Conservation (phyloP, 2,113 vertebrate species). For the Benitochromis conjunctus region DNA sequence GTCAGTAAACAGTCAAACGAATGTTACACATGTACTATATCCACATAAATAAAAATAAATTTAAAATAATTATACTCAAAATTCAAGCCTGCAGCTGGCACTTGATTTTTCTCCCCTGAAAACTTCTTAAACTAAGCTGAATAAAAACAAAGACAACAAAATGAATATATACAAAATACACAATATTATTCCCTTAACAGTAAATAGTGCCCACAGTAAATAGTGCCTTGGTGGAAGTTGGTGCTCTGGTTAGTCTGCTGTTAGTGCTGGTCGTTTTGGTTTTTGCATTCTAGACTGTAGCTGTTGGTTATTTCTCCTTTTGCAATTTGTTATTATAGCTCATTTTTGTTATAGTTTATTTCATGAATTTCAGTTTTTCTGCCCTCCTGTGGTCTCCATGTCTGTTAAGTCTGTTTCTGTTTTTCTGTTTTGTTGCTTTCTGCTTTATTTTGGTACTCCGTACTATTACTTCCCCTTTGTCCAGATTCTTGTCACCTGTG, state of each 20-base stretch:
- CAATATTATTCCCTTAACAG: neutral
- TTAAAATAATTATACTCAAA: neutral
- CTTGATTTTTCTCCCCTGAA: neutral
- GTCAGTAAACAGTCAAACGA: neutral
- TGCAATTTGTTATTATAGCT: neutral
- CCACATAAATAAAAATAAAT: neutral
- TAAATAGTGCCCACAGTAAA: neutral
- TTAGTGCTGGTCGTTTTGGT: neutral
- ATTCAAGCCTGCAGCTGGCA: neutral
- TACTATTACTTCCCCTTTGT: neutral
- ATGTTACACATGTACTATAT: neutral
- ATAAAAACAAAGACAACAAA: neutral
- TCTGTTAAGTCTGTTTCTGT: neutral
- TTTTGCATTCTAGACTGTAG: neutral
- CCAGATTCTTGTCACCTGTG: too few relatives aligned
- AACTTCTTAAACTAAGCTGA: neutral
- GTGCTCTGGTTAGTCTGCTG: neutral
- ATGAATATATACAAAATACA: neutral
- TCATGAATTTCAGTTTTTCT: neutral
- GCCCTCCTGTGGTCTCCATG: neutral
- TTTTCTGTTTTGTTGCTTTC: neutral
- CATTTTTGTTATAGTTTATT: neutral
- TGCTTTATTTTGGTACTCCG: neutral
- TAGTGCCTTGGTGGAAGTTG: neutral
- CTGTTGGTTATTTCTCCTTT: neutral